Base-by-base conservation (phyloP, 2,888 invertebrate genomes). In the Osmoderma eremita region DNA sequence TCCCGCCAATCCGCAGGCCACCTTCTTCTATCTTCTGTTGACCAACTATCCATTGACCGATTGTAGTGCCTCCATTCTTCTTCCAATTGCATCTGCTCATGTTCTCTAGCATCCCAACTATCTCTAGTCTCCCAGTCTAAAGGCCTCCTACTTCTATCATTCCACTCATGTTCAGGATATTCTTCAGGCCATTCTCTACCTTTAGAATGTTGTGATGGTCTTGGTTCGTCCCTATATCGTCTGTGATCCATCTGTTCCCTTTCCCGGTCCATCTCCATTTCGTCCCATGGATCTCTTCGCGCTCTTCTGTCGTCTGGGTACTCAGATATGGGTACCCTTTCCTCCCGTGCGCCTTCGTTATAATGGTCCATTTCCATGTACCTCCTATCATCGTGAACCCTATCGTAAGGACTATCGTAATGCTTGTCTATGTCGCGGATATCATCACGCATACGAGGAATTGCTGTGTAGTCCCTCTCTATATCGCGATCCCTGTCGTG, bases 11-110 rank as follows among this genome's bases (percentile, higher is more conserved):
- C 78, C 8, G 72, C 72, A 15, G 75, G 85, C 71, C 86, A 86
- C 45, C 85, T 83, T 48, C 84, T 81, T 54, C 86, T 84, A 69
- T 87, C 88, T 62, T 88, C 88, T 48, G 84, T 84, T 13, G 76
- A 73, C 82, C 82, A 82, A 66, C 75, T 77, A 63, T 82, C 82
- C 73, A 79, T 73, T 1, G 78, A 76, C 12, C 80, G 70, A 72
- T 76, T 78, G 51, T 78, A 77, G 72, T 80, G 80, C 15, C 80
- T 72, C 83, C 83, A 83, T 65, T 82, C 82, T 48, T 83, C 83
- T n/a, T 70, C 71, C 3, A 72, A 56, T 15, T 75, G 71, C 13
- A 74, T 62, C 69, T 76, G 77, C 62, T 80, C 79, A 64, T 78
- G 79, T 22, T 82, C 82, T 18, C 79, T 69, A 48, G 70, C 75